Base-by-base conservation (phyloP, 2,888 invertebrate species). In the Volucella inflata region DNA sequence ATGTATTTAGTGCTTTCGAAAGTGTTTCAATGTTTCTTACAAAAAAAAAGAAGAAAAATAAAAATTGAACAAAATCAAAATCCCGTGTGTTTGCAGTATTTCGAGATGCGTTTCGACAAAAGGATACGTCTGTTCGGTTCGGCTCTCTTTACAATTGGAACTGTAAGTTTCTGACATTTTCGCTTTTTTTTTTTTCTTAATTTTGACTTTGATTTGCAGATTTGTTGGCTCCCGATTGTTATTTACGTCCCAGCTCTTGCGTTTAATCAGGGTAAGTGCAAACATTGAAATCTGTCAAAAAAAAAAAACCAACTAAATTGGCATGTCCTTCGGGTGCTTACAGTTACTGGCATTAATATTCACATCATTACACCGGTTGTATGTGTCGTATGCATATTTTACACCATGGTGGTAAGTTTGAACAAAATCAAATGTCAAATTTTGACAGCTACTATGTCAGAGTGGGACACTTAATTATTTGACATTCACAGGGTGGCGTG, bases 331-430 rank as follows among this genome's bases (percentile, higher is more conserved):
- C 77, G n/a, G 44, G 17, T 21, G 55, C 44, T 72, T 89, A 4
- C 71, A 91, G 92, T 92, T 4, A 90, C 91, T 83, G 97, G 97
- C 62, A 94, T 97, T 10, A 95, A 96, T 88, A 94, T 97, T 48
- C 96, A 97, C 91, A 93, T 96, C 46, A 95, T 97, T 16, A 96
- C 97, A 1, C 95, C 97, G 2, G 94, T 96, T 50, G 96, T 97
- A 2, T 97, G 97, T 91, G 92, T 96, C 46, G 90, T 91, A 94
- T 88, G 96, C 93, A 98, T 97, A 88, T 97, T 98, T 92, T 98
- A 98, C 92, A 98, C 98, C 0, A 96, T 97, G 81, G 97, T 88
- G 97, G 97, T 93, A 95, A 96, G 89, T 95, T 55, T 44, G 17
- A 2, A 38, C 14, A 16, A 2, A 36, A 10, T 14, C 8, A 40